These are phyloP conservation scores for Potorous gilbertii DNA, from an alignment of 2,797 vertebrate species.

Conservation along the genomic window DNA sequence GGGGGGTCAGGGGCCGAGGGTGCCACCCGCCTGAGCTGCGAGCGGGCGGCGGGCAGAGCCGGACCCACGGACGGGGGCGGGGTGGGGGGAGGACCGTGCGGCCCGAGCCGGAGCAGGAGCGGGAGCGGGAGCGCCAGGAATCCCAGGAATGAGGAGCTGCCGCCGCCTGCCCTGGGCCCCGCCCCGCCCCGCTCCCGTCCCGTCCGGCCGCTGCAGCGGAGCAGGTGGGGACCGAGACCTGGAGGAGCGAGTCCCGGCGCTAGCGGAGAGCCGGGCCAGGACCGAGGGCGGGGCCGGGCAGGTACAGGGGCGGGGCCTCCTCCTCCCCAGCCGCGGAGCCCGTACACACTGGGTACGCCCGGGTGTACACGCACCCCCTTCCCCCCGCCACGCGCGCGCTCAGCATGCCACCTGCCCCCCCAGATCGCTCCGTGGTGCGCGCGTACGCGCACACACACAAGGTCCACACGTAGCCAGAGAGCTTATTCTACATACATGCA, in stretches of 20 bases:
- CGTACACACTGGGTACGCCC: not conserved
- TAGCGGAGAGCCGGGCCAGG: not conserved
- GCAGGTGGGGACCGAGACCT: conserved; percentile 72
- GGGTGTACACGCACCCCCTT: not conserved
- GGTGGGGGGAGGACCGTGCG: not conserved
- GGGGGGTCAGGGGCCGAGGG: conserved; percentile 10
- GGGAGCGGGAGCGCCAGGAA: conserved; percentile 91
- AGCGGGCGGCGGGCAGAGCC: conserved; percentile 10
- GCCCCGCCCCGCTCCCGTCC: not conserved
- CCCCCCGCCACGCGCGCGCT: not conserved
- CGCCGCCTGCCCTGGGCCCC: conserved; percentile 3
- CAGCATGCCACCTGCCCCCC: not conserved
- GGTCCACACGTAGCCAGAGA: not conserved
- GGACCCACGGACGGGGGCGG: not conserved
- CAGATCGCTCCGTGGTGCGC: not conserved
- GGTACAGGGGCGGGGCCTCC: not conserved
- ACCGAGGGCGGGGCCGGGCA: not conserved
- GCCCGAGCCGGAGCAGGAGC: conserved; percentile 66
- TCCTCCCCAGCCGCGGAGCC: not conserved
- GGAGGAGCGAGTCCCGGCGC: conserved; percentile 41
- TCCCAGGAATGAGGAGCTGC: conserved; percentile 92
- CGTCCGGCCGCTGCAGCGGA: not conserved
- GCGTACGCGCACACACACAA: not conserved
- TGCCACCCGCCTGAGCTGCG: not conserved
- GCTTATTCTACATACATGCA: not conserved